phyloP scores from a whole-genome alignment of 2,113 vertebrate genomes.

The Caretta caretta region DNA sequence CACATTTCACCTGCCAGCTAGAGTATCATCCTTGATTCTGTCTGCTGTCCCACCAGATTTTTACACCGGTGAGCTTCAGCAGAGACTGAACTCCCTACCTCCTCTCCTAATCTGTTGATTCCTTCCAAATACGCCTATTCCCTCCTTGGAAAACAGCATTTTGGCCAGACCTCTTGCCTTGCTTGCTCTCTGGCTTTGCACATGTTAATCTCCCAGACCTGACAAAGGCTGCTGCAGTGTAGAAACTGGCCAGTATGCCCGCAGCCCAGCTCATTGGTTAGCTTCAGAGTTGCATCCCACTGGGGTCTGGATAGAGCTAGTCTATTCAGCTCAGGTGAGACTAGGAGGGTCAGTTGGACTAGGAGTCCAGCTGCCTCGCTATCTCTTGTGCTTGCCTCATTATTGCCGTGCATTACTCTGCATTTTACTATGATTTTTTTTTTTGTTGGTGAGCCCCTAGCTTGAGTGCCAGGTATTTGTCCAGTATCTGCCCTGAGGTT shows the following conservation, averaged over 20 bases:
- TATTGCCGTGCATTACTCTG: background rate
- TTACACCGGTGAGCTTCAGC: background rate
- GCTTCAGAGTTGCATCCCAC: background rate
- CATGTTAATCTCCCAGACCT: background rate
- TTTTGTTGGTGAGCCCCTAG: background rate
- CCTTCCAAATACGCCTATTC: background rate
- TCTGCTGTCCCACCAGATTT: slow-evolving; percentile 29
- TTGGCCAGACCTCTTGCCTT: background rate
- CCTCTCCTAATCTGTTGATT: background rate
- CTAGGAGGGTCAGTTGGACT: background rate
- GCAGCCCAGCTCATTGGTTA: rapidly evolving
- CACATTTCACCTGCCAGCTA: background rate
- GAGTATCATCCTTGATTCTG: background rate
- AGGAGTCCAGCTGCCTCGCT: background rate
- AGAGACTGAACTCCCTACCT: background rate
- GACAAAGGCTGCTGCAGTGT: background rate
- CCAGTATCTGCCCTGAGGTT: background rate
- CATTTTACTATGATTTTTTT: background rate
- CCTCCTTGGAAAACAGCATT: background rate
- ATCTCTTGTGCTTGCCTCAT: rapidly evolving
- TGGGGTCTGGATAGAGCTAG: background rate
- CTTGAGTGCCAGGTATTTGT: background rate
- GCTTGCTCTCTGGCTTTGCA: background rate
- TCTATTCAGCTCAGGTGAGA: background rate
- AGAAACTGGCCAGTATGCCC: background rate